These are phyloP conservation scores for Nanorana parkeri DNA, from an alignment of 2,113 vertebrate species.

Conservation along the genomic window DNA sequence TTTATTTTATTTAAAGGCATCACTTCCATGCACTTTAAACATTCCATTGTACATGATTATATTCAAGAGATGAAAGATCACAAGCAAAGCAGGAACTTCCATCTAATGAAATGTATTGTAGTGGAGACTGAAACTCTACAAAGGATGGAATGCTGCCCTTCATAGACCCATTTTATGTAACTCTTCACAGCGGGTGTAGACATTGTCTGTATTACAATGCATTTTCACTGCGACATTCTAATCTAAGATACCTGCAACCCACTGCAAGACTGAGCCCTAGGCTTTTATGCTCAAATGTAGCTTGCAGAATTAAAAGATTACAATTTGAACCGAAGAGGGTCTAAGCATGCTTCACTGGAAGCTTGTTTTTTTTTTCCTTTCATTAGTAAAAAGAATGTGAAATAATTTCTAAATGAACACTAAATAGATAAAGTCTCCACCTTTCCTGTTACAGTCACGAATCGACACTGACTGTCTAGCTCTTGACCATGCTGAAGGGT, in stretches of 20 bases:
- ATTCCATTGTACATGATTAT: conserved; percentile 58
- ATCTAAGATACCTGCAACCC: conserved; percentile 37
- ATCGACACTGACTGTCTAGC: conserved; percentile 78
- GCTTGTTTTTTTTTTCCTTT: conserved; percentile 64
- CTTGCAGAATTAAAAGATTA: conserved; percentile 35
- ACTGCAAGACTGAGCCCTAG: conserved; percentile 16
- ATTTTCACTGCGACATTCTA: conserved; percentile 47
- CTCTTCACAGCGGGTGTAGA: conserved; percentile 52
- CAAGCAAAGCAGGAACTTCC: conserved; percentile 56
- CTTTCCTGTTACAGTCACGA: conserved; percentile 78
- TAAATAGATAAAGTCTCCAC: conserved; percentile 70
- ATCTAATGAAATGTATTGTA: conserved; percentile 57
- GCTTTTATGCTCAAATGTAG: conserved; percentile 25
- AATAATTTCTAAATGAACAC: conserved; percentile 74
- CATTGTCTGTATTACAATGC: conserved; percentile 49
- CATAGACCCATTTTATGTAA: conserved; percentile 57
- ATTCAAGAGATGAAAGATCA: conserved; percentile 57
- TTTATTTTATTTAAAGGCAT: conserved; percentile 49
- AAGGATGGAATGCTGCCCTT: conserved; percentile 55
- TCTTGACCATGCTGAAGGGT: conserved; percentile 78
- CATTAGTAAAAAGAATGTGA: conserved; percentile 1
- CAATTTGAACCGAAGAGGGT: neutral
- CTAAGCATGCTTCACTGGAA: conserved; percentile 54
- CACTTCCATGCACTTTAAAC: conserved; percentile 57
- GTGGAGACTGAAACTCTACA: conserved; percentile 55